A percentile compares a stretch with the other conserved stretches of the same genome.
Evolutionary conservation across 2,797 vertebrate genomes (phyloP).

Genomic region (Ptychobarbus kaznakovi): DNA sequence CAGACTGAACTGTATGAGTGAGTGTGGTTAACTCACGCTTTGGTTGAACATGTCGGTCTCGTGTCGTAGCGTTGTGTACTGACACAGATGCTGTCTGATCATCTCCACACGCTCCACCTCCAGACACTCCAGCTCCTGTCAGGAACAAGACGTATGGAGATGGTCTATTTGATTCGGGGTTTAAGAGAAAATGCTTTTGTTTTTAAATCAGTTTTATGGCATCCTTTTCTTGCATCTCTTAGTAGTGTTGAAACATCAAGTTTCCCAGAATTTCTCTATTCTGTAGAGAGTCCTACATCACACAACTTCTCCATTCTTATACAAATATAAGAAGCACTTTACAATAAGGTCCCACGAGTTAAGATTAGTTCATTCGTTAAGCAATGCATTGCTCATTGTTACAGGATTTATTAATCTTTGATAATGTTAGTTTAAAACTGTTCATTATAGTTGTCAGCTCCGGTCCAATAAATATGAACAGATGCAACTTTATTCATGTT

Average conservation of each 20-base stretch:
- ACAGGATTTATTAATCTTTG: too few species aligned
- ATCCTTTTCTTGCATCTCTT: neutral
- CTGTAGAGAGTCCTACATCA: neutral
- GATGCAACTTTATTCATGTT: too few species aligned
- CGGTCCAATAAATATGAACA: too few species aligned
- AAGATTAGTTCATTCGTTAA: neutral
- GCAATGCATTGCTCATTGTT: too few species aligned
- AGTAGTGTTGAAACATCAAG: neutral
- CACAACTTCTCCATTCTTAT: neutral
- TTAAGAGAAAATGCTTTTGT: neutral
- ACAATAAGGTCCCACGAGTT: neutral
- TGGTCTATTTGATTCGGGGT: neutral
- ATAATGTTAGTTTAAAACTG: too few species aligned
- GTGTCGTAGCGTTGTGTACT: slow-evolving; percentile 95
- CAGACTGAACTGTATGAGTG: too few species aligned
- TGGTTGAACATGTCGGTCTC: slow-evolving; percentile 99
- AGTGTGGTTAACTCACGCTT: slow-evolving; percentile 85
- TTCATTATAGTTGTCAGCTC: too few species aligned
- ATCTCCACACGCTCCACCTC: slow-evolving; percentile 96
- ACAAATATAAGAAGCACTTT: neutral
- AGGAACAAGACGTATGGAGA: neutral
- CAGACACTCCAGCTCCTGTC: slow-evolving; percentile 93
- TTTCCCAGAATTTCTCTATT: neutral
- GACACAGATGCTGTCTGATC: slow-evolving; percentile 94
- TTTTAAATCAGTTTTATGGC: neutral